These are phyloP conservation scores for Spheniscus humboldti DNA, from an alignment of 2,797 vertebrate species.

Conservation along the genomic window DNA sequence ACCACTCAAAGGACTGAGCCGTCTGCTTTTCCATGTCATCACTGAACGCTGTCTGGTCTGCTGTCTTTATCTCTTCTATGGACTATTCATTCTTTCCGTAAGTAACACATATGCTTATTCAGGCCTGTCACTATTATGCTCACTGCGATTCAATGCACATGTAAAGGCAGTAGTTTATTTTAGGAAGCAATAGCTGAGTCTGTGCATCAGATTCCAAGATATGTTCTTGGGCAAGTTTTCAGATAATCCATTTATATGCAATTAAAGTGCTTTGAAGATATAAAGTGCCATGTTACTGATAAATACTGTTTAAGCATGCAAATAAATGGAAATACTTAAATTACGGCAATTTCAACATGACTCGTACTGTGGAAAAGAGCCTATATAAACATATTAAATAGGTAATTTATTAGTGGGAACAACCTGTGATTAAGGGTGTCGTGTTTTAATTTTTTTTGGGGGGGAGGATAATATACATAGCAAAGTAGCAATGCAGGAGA, in stretches of 20 bases:
- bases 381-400: background rate
- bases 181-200: background rate
- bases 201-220: background rate
- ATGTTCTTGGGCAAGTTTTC: background rate
- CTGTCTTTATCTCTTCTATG: background rate
- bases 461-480: background rate
- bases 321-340: conserved; percentile 36
- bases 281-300: background rate
- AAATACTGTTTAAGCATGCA: conserved; percentile 35
- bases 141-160: background rate
- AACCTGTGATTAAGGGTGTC: background rate
- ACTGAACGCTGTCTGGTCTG: background rate
- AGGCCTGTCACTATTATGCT: background rate
- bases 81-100: background rate
- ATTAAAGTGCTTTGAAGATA: conserved; percentile 23
- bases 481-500: background rate
- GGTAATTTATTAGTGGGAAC: background rate
- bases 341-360: conserved; percentile 7
- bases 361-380: background rate
- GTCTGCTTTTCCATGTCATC: background rate
- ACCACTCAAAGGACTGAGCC: background rate
- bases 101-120: background rate
- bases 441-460: background rate
- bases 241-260: conserved; percentile 2
- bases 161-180: background rate